Evolutionary conservation across 2,797 vertebrate species (phyloP).

Genomic region (Alcedo atthis): DNA sequence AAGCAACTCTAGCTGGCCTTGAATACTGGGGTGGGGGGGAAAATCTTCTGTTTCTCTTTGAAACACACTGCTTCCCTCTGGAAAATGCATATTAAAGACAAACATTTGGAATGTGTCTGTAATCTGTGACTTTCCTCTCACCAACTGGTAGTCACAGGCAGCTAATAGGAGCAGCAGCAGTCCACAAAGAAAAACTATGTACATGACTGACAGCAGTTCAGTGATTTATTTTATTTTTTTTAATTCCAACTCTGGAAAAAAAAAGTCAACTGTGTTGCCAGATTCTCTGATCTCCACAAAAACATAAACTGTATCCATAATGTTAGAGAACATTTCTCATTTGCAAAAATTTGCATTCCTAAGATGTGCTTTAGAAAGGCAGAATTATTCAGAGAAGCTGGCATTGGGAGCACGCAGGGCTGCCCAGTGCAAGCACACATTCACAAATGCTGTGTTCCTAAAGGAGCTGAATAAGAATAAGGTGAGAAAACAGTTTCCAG

Average conservation of each 20-base stretch:
- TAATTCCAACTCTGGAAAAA: too few species aligned
- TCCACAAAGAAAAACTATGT: not conserved
- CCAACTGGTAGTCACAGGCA: not conserved
- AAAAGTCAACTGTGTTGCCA: not conserved
- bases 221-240: not conserved
- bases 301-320: slow-evolving; percentile 26
- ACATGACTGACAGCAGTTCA: not conserved
- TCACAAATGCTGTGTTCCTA: not conserved
- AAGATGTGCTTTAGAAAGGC: slow-evolving; percentile 21
- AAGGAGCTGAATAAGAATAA: not conserved
- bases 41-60: not conserved
- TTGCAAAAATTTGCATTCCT: slow-evolving; percentile 64
- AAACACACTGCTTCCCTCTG: not conserved
- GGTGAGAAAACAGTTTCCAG: not conserved
- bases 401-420: not conserved
- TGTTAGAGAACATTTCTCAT: slow-evolving; percentile 20
- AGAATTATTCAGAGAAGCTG: not conserved
- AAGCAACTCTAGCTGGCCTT: not conserved
- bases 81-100: not conserved
- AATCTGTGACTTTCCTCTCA: not conserved
- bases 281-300: slow-evolving; percentile 45
- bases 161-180: not conserved
- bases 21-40: not conserved
- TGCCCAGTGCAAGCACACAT: not conserved
- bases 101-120: not conserved